Conservation (phyloP, 2,113 vertebrate genomes). For the western clawed frog (Xenopus tropicalis) region DNA sequence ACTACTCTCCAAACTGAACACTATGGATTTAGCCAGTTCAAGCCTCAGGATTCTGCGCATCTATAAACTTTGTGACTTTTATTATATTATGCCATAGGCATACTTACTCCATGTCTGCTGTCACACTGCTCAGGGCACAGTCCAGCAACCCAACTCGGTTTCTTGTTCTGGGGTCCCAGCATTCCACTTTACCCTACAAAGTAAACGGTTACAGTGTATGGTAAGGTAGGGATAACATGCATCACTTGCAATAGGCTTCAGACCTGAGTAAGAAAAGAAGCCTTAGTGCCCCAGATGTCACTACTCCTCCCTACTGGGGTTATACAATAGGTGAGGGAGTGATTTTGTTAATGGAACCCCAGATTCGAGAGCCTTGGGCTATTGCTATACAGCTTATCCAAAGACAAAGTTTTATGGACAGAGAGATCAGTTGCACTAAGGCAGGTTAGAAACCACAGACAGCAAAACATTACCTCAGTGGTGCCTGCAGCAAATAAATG, state of each 20-base stretch:
- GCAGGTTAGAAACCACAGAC: constrained; percentile 11
- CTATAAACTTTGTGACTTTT: too few species aligned
- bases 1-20: too few species aligned
- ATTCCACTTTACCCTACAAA: constrained; percentile 87
- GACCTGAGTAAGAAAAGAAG: neutral
- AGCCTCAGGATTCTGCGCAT: too few species aligned
- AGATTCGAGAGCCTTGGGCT: too few species aligned
- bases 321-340: too few species aligned
- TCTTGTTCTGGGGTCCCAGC: constrained; percentile 91
- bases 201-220: neutral
- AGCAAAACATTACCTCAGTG: constrained; percentile 72
- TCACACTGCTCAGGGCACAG: constrained; percentile 85
- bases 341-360: too few species aligned
- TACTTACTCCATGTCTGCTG: constrained; percentile 84
- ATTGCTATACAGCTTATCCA: too few species aligned
- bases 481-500: constrained; percentile 88
- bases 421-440: constrained; percentile 7
- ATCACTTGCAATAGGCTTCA: neutral
- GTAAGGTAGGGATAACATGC: too few species aligned
- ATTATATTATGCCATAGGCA: too few species aligned
- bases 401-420: too few species aligned
- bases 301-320: neutral
- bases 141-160: constrained; percentile 82
- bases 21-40: too few species aligned
- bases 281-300: neutral